Evolutionary conservation across 2,888 invertebrate species (phyloP).

Genomic region (Alentia gelatinosa): DNA sequence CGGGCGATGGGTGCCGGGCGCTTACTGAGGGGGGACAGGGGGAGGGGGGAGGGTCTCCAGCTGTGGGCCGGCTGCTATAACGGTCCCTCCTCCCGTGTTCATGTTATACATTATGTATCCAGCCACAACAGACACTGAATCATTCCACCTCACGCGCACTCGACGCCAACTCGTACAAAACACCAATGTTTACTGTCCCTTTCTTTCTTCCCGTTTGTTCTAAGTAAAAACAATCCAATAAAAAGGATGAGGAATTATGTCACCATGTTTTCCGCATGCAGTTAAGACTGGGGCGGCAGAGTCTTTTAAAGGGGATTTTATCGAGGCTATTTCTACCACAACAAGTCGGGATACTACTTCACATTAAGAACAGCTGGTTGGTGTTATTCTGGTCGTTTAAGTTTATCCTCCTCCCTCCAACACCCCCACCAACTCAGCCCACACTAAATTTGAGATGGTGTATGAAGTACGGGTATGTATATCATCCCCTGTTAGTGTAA

Average conservation of each 20-base stretch:
- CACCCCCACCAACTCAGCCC: too few species aligned
- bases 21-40: too few species aligned
- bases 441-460: too few species aligned
- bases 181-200: neutral
- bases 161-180: neutral
- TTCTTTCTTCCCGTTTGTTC: too few species aligned
- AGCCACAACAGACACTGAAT: neutral
- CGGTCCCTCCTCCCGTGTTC: too few species aligned
- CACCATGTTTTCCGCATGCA: neutral
- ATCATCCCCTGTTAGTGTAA: too few species aligned
- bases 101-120: neutral
- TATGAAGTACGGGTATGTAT: too few species aligned
- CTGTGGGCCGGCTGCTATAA: too few species aligned
- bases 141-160: neutral
- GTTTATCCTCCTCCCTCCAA: too few species aligned
- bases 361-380: neutral
- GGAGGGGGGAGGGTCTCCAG: too few species aligned
- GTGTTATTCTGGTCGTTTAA: too few species aligned
- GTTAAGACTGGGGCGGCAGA: neutral
- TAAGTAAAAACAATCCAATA: too few species aligned
- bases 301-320: neutral
- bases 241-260: neutral
- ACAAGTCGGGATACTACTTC: neutral
- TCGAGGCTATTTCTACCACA: neutral
- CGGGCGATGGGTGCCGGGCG: neutral